phyloP scores from a whole-genome alignment of 2,888 invertebrate species.

The Eupithecia insigniata region DNA sequence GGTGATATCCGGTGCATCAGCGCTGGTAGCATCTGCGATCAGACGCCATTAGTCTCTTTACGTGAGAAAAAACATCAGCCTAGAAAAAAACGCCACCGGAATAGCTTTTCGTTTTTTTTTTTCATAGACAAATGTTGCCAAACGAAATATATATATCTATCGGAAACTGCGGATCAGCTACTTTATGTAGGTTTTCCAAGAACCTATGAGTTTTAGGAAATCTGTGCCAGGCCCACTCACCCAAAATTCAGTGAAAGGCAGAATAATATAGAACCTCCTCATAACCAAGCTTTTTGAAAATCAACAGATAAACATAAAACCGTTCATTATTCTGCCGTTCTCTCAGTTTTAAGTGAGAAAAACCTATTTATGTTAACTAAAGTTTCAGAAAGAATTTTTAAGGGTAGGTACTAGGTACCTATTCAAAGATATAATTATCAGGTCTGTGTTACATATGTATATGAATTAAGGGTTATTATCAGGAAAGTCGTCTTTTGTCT shows the following conservation, averaged over 20 bases:
- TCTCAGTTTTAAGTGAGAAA: no score
- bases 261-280: no score
- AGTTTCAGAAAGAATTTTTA: not conserved
- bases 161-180: not conserved
- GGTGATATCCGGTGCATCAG: constrained; percentile 88
- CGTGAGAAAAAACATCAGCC: not conserved
- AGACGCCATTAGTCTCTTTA: not conserved
- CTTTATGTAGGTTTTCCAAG: not conserved
- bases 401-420: not conserved
- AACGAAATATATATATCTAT: not conserved
- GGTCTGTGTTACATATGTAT: not conserved
- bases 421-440: not conserved
- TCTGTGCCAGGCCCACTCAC: not conserved
- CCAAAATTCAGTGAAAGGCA: not conserved
- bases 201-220: not conserved
- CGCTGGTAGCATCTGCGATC: constrained; percentile 87
- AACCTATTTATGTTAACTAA: not conserved
- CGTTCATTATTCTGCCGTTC: no score
- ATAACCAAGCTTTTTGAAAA: no score
- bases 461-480: not conserved
- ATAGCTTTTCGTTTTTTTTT: not conserved
- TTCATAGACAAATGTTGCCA: not conserved
- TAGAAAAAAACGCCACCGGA: no score
- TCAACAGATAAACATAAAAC: no score
- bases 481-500: constrained; percentile 24